Evolutionary conservation across 2,888 invertebrate genomes (phyloP), one percentile per base, ranked within the genome.

Genomic region (Notodonta ziczac): DNA sequence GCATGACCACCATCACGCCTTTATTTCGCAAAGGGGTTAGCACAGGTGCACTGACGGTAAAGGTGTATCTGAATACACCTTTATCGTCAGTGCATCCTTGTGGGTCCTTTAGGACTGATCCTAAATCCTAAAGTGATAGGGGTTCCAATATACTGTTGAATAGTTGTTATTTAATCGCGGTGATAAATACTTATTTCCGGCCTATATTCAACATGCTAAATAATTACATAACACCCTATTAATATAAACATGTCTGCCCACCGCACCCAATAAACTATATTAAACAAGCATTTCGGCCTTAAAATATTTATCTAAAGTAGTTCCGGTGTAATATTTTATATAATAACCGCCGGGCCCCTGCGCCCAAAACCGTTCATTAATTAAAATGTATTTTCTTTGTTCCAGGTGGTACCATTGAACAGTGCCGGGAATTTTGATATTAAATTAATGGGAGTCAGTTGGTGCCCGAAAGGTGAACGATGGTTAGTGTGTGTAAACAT

Each of bases 311-410:
- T 73, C 66, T 67, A 56, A 71, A 71, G 64, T 63, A 65, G 63
- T 73, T 66, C 61, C 63, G 66, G 60, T 56, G 67, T 73, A 67
- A 71, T 71, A 73, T 69, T 71, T 65, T 56, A 56, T 58, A 55
- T 74, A 74, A 74, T 69, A 73, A 71, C 69, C 66, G 61, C 58
- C 56, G 55, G 62, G 61, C 66, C 42, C 32, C 35, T 58, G 62
- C 61, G 59, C 57, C 58, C 60, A 58, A 14, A 39, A 50, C 46
- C 40, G 39, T 55, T 35, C 40, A 59, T 62, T 65, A 65, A 58
- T 65, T 70, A 70, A 72, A 78, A 78, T 80, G 73, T 77, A 69
- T 79, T 79, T 84, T 76, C 72, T 83, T 89, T 89, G 85, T 90
- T 89, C 53, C 88, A 89, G 90, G 84, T 85, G 59, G 1, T 24